phyloP scores from a whole-genome alignment of 2,888 invertebrate species.

The Microctonus hyperodae region DNA sequence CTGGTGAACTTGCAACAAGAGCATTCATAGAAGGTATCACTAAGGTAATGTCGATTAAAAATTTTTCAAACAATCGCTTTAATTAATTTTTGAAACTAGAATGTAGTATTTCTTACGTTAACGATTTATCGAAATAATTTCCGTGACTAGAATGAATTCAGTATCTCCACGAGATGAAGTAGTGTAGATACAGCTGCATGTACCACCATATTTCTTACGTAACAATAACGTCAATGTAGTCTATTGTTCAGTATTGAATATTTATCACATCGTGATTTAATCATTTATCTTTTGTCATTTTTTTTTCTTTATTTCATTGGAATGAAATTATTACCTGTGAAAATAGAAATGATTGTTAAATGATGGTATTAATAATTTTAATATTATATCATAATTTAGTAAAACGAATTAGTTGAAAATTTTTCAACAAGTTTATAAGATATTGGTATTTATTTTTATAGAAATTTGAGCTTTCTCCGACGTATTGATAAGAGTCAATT shows the following conservation, averaged over 20 bases:
- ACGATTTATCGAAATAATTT: not conserved
- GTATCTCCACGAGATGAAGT: not conserved
- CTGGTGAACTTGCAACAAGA: conserved; percentile 91
- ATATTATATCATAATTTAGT: not conserved
- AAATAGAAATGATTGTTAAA: too few species aligned
- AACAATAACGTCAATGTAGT: conserved; percentile 12
- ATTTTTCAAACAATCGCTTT: not conserved
- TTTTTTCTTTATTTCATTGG: not conserved
- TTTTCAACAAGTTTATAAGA: not conserved
- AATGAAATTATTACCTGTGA: conserved; percentile 13
- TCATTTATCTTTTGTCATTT: conserved; percentile 8
- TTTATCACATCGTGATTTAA: not conserved
- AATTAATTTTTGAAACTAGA: not conserved
- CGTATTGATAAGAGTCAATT: too few species aligned
- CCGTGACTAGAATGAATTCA: conserved; percentile 4
- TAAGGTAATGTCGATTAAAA: conserved; percentile 69
- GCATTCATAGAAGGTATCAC: conserved; percentile 97
- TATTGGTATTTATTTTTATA: too few species aligned
- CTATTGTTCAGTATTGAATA: not conserved
- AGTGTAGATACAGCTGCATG: not conserved
- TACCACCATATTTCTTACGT: not conserved
- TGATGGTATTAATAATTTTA: too few species aligned
- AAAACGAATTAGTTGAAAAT: not conserved
- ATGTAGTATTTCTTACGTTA: not conserved
- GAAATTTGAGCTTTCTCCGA: too few species aligned